These are phyloP conservation scores for Erebia palarica DNA, from an alignment of 2,888 invertebrate genomes.

Conservation along the genomic window DNA sequence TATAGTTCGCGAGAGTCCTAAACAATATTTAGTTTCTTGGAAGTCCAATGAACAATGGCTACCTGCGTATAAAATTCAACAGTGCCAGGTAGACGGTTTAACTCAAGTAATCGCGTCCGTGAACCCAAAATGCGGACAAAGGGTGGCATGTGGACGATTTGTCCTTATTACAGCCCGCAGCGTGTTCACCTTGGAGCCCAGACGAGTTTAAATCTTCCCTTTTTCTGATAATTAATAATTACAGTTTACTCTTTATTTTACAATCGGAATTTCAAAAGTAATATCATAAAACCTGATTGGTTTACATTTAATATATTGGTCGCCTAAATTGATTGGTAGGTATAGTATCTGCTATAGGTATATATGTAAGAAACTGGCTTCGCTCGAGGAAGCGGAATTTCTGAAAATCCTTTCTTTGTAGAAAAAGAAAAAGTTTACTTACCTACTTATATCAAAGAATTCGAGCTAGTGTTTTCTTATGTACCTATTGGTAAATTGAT, in stretches of 20 bases:
- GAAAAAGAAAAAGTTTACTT: too few relatives aligned
- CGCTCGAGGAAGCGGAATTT: too few relatives aligned
- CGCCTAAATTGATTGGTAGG: too few relatives aligned
- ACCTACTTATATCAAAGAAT: too few relatives aligned
- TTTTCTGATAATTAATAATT: constrained; percentile 26
- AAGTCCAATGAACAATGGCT: constrained; percentile 34
- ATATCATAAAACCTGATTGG: neutral
- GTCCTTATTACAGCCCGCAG: constrained; percentile 68
- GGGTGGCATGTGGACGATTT: constrained; percentile 74
- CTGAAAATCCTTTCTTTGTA: too few relatives aligned
- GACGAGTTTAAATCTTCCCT: constrained; percentile 68
- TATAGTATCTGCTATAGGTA: too few relatives aligned
- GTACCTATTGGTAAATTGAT: constrained; percentile 1
- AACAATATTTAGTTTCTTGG: constrained; percentile 24
- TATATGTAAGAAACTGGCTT: too few relatives aligned
- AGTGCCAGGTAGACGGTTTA: constrained; percentile 36
- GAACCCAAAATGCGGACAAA: constrained; percentile 72
- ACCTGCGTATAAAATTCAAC: constrained; percentile 39
- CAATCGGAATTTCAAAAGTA: neutral
- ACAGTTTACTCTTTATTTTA: neutral
- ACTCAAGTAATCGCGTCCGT: constrained; percentile 54
- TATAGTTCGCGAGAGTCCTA: constrained; percentile 14
- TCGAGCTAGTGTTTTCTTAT: too few relatives aligned
- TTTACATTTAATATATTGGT: too few relatives aligned
- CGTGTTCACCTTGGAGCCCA: constrained; percentile 70